phyloP scores from a whole-genome alignment of 2,113 vertebrate species.

The Lota lota region DNA sequence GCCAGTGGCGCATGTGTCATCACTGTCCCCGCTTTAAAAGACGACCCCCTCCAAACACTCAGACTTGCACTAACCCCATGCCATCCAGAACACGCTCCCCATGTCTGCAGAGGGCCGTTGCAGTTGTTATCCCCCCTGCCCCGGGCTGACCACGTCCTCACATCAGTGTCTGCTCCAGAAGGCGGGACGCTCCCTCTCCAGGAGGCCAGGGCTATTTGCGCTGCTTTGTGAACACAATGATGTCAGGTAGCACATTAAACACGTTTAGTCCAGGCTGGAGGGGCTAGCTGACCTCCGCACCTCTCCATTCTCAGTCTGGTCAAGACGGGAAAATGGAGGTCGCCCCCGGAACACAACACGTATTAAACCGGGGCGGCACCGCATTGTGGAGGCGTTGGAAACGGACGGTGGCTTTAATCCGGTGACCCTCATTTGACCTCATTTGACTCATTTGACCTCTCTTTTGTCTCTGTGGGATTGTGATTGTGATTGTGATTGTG shows the following conservation, averaged over 20 bases:
- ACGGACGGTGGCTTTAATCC: neutral
- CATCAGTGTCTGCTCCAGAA: too few relatives aligned
- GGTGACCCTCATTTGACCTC: too few relatives aligned
- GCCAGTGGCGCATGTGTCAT: too few relatives aligned
- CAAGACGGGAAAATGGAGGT: conserved; percentile 61
- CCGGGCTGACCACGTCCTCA: too few relatives aligned
- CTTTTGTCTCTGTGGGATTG: neutral
- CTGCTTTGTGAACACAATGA: conserved; percentile 29
- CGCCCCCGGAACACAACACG: conserved; percentile 39
- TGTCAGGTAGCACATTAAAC: conserved; percentile 52
- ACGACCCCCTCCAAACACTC: too few relatives aligned
- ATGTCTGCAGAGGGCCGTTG: too few relatives aligned
- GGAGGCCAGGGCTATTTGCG: conserved; percentile 16
- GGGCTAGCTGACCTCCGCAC: conserved; percentile 27
- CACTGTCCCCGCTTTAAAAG: too few relatives aligned
- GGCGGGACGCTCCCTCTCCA: too few relatives aligned
- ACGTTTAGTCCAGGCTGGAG: conserved; percentile 43
- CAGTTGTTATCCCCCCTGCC: too few relatives aligned
- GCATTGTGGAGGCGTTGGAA: neutral
- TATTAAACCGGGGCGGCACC: neutral
- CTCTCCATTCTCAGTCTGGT: conserved; percentile 17
- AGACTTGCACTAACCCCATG: too few relatives aligned
- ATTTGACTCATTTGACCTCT: neutral
- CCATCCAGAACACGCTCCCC: too few relatives aligned
- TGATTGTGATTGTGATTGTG: too few relatives aligned